These are phyloP conservation scores for Bellardia bayeri DNA, from an alignment of 2,888 invertebrate genomes.

Conservation along the genomic window DNA sequence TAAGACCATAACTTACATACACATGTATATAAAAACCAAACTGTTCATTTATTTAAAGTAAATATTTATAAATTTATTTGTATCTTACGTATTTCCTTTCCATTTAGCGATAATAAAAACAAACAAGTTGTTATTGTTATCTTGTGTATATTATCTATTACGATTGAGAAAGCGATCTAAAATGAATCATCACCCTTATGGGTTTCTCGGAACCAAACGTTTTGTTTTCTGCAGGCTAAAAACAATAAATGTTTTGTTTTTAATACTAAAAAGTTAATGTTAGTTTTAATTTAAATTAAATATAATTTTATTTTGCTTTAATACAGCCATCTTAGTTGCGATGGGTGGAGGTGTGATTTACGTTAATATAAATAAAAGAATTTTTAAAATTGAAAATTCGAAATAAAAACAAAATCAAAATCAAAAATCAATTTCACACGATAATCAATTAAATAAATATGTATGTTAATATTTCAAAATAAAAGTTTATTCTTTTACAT, in stretches of 20 bases:
- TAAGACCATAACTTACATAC: neutral
- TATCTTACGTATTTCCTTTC: slow-evolving; percentile 34
- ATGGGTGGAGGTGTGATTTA: slow-evolving; percentile 46
- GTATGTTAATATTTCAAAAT: slow-evolving; percentile 33
- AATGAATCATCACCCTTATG: slow-evolving; percentile 33
- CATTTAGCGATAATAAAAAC: slow-evolving; percentile 9
- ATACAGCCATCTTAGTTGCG: neutral
- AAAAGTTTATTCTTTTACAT: slow-evolving; percentile 4
- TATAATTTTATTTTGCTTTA: neutral
- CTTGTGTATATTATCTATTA: neutral
- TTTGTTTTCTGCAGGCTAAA: slow-evolving; percentile 24
- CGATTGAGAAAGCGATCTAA: neutral
- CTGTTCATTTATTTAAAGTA: slow-evolving; percentile 28
- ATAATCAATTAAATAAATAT: slow-evolving; percentile 50
- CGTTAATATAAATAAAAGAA: slow-evolving; percentile 36
- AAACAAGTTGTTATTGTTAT: slow-evolving; percentile 6
- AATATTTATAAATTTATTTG: slow-evolving; percentile 36
- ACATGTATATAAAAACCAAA: neutral
- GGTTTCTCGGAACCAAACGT: slow-evolving; percentile 15
- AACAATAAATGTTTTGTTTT: slow-evolving; percentile 23
- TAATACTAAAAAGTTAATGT: slow-evolving; percentile 20
- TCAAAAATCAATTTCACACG: slow-evolving; percentile 32
- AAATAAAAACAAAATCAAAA: slow-evolving; percentile 3
- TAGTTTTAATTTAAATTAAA: slow-evolving; percentile 26
- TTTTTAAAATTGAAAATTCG: neutral